Evolutionary conservation across 2,888 invertebrate species (phyloP), one percentile per base, ranked within the genome.

Genomic region (Anodontia alba): DNA sequence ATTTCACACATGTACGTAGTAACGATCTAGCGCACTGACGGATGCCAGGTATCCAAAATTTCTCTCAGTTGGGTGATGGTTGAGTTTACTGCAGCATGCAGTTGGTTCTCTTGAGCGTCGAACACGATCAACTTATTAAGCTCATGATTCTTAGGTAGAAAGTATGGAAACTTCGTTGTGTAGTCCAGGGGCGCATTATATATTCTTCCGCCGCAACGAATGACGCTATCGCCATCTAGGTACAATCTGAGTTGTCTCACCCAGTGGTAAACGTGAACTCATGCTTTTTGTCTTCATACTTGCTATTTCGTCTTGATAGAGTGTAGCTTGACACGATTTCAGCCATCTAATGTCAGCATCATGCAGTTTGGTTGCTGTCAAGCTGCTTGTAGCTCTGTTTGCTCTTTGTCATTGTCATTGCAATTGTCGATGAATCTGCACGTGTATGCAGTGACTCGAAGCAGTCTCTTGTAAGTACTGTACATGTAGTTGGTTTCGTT

Each of bases 181-280:
- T 73, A n/a, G 8, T 36, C 36, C 12, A 72, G 17, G 1, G 51
- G 72, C 2, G 72, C 72, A n/a, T 72, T 73, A 23, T 73, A 66
- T 15, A 66, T 73, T 66, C 73, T 73, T 23, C 66, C 66, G 38
- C 66, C 43, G 31, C 73, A 73, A 12, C 38, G 38, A 38, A 38
- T 38, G 38, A 8, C 5, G 1, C 42, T 66, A 46, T 38, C 20
- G 7, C 12, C 3, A 23, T 43, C 69, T 42, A 46, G 43, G 17
- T 1, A 62, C 15, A 62, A 20, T 7, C 33, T 7, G 15, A 62
- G 20, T 33, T 62, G 62, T 33, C 20, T 62, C 62, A 62, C 33
- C 62, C n/a, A 57, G 57, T 57, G 57, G 29, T 29, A 62, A 8
- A 38, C 7, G 38, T 38, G 12, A 38, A 38, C 38, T 5, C 7